Evolutionary conservation across 2,113 vertebrate genomes (phyloP).

Genomic region (Oryctolagus cuniculus): DNA sequence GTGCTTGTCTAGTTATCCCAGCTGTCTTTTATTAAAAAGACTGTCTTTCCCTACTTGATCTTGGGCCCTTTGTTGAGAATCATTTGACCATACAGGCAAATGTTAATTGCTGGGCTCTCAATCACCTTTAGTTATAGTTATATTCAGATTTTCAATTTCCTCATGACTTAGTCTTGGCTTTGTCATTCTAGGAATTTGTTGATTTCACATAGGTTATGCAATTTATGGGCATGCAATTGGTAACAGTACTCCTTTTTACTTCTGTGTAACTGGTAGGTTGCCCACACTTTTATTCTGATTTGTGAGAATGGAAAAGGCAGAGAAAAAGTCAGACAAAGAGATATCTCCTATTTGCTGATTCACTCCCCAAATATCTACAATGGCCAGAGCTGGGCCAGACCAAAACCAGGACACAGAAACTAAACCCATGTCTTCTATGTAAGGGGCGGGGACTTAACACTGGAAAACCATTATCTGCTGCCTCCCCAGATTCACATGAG

Average conservation of each 20-base stretch:
- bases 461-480: no score
- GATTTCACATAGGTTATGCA: background rate
- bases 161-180: background rate
- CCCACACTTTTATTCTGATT: background rate
- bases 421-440: no score
- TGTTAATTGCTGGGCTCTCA: background rate
- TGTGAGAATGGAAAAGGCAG: background rate
- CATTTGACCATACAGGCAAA: background rate
- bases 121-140: background rate
- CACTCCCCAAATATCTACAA: no score
- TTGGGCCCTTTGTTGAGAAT: background rate
- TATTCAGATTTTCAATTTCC: background rate
- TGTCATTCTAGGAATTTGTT: background rate
- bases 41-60: background rate
- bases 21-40: background rate
- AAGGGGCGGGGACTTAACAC: no score
- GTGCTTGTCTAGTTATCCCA: background rate
- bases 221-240: background rate
- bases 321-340: no score
- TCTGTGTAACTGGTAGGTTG: background rate
- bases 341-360: no score
- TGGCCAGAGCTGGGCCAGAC: no score
- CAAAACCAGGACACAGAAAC: no score
- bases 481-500: no score
- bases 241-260: background rate